Evolutionary conservation across 2,113 vertebrate species (phyloP).

Genomic region (Neogobius melanostomus): DNA sequence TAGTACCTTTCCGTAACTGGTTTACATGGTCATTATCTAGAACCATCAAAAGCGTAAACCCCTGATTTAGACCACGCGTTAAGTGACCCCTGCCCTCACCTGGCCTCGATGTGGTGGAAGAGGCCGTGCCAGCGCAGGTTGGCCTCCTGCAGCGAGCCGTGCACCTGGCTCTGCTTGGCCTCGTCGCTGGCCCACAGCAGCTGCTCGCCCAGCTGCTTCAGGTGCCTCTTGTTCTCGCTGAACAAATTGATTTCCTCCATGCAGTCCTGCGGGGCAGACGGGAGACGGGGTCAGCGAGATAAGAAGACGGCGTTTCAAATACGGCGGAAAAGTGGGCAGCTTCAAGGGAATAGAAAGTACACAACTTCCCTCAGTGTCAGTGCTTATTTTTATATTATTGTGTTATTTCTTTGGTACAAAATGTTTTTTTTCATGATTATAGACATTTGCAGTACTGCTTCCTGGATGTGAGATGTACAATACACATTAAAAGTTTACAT

Average conservation of each 20-base stretch:
- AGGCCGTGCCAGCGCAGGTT: conserved; percentile 91
- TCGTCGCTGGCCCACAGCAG: conserved; percentile 84
- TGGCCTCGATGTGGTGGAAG: conserved; percentile 86
- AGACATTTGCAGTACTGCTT: no score
- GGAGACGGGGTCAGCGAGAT: not conserved
- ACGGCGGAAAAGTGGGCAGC: not conserved
- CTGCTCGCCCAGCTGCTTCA: conserved; percentile 90
- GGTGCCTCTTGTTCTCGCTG: conserved; percentile 87
- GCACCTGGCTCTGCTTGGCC: conserved; percentile 81
- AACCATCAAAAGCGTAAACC: no score
- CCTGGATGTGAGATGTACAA: no score
- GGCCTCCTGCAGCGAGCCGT: conserved; percentile 85
- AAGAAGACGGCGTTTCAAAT: not conserved
- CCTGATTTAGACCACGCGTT: no score
- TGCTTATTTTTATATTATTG: no score
- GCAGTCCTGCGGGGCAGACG: conserved; percentile 83
- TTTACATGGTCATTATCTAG: no score
- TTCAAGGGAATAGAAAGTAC: not conserved
- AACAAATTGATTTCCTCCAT: conserved; percentile 95
- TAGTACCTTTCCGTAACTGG: no score
- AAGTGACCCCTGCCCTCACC: conserved; percentile 76
- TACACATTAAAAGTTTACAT: no score
- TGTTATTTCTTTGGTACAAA: no score
- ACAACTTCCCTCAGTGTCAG: not conserved
- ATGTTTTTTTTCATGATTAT: no score